Conservation (phyloP, 2,888 invertebrate species). For the Leptinotarsa juncta region DNA sequence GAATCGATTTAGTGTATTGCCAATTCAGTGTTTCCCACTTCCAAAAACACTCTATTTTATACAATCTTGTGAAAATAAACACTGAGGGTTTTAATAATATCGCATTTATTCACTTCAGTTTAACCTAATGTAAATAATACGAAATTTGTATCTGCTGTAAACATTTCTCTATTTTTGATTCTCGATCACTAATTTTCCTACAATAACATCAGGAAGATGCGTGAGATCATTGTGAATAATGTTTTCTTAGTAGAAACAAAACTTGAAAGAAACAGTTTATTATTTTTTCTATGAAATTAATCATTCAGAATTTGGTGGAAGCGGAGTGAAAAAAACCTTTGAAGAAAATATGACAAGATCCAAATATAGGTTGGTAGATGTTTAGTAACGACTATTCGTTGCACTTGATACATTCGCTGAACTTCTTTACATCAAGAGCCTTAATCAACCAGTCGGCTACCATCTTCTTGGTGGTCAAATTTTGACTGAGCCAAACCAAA, state of each 20-base stretch:
- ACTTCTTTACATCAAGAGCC: too few relatives aligned
- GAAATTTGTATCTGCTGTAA: conserved; percentile 18
- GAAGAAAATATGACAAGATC: not conserved
- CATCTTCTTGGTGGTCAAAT: too few relatives aligned
- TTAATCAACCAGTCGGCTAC: too few relatives aligned
- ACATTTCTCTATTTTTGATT: conserved; percentile 15
- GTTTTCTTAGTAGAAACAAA: not conserved
- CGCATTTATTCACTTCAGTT: conserved; percentile 22
- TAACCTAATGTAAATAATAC: conserved; percentile 2
- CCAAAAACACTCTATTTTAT: conserved; percentile 9
- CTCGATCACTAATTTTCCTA: not conserved
- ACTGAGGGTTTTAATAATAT: conserved; percentile 13
- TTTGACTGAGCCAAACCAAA: too few relatives aligned
- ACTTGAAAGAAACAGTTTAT: not conserved
- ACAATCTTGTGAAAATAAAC: conserved; percentile 21
- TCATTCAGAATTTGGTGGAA: not conserved
- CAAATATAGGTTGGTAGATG: not conserved
- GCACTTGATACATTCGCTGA: too few relatives aligned
- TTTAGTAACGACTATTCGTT: too few relatives aligned
- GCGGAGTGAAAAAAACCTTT: not conserved
- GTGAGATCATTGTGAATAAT: not conserved
- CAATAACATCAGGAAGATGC: not conserved
- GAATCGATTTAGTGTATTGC: conserved; percentile 11
- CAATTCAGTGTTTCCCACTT: conserved; percentile 12
- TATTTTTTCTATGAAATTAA: not conserved